Conservation (phyloP, 2,113 vertebrate species). For the Platichthys stellatus region DNA sequence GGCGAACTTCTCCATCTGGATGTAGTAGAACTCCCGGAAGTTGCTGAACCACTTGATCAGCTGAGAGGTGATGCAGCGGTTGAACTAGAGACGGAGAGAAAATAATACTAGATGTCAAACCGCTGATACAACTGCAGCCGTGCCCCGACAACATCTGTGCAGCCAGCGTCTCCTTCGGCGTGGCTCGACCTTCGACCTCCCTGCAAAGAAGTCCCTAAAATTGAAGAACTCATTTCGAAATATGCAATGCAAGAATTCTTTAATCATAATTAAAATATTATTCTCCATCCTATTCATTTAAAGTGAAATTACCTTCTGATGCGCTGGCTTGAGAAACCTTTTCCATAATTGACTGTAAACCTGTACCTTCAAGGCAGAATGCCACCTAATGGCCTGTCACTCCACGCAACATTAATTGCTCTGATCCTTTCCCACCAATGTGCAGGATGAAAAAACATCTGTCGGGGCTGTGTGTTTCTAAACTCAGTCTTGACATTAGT, state of each 20-base stretch:
- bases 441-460: constrained; percentile 77
- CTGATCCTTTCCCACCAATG: constrained; percentile 80
- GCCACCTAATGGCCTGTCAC: constrained; percentile 58
- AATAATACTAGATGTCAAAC: not conserved
- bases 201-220: constrained; percentile 7
- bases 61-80: constrained; percentile 96
- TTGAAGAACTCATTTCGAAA: not conserved
- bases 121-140: not conserved
- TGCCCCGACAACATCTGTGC: no score
- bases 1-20: constrained; percentile 98
- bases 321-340: constrained; percentile 12
- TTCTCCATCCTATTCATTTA: constrained; percentile 29
- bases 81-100: constrained; percentile 86
- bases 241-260: constrained; percentile 28
- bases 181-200: constrained; percentile 8
- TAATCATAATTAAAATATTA: not conserved
- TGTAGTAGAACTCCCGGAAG: constrained; percentile 98
- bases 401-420: constrained; percentile 61
- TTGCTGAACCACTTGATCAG: constrained; percentile 99
- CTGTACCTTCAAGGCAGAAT: constrained; percentile 57
- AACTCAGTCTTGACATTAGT: constrained; percentile 82
- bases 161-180: not conserved
- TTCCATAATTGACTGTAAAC: constrained; percentile 41
- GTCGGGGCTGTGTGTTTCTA: constrained; percentile 76
- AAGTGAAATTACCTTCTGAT: constrained; percentile 16